phyloP scores from a whole-genome alignment of 1,140 invertebrate species.

The Akabosia matsudoensis region DNA sequence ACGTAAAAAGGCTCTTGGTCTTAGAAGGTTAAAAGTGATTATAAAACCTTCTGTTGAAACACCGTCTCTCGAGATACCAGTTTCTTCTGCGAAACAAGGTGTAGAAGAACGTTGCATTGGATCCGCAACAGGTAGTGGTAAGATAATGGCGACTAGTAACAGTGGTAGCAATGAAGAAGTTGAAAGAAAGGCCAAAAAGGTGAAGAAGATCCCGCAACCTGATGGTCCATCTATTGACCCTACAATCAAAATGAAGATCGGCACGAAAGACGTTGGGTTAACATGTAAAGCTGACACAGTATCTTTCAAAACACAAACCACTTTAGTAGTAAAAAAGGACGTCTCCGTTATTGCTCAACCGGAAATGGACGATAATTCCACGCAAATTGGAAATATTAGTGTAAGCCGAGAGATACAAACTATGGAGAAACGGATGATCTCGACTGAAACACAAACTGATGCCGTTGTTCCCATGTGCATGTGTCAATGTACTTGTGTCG shows the following conservation, averaged over 20 bases:
- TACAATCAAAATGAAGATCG: not conserved
- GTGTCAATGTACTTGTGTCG: constrained; percentile 5
- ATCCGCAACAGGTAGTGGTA: too few species aligned
- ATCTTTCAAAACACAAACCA: not conserved
- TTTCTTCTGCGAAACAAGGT: too few species aligned
- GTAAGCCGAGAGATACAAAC: not conserved
- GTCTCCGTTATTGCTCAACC: not conserved
- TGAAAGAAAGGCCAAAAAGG: too few species aligned
- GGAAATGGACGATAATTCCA: not conserved
- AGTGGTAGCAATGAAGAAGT: too few species aligned
- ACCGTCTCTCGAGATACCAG: too few species aligned
- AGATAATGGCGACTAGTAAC: too few species aligned
- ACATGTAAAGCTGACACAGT: not conserved
- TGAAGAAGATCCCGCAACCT: too few species aligned
- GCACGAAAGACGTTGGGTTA: not conserved
- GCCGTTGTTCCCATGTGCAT: not conserved
- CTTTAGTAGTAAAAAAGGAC: not conserved
- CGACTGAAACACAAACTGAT: not conserved
- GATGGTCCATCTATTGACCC: too few species aligned
- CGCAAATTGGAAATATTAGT: not conserved
- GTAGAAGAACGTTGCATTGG: too few species aligned
- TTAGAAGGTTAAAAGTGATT: too few species aligned
- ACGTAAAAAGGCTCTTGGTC: too few species aligned
- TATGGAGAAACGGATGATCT: not conserved
- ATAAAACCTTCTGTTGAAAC: too few species aligned